Conservation (phyloP, 2,113 vertebrate genomes). For the Fregata magnificens region DNA sequence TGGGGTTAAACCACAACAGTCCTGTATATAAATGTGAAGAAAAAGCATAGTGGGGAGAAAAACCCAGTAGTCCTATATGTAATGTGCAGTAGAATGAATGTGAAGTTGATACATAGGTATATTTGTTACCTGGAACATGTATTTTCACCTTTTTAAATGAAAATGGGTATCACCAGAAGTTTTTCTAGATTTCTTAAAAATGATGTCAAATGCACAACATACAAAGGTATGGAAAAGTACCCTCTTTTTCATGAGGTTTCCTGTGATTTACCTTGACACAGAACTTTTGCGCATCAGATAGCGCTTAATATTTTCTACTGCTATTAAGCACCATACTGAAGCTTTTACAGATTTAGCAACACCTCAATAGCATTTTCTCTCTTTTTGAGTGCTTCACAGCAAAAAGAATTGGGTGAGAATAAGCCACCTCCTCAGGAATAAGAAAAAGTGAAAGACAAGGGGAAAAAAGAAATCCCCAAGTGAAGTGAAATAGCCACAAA, state of each 20-base stretch:
- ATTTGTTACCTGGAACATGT: neutral
- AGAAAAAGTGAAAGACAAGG: neutral
- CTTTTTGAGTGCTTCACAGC: neutral
- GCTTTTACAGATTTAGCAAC: conserved; percentile 17
- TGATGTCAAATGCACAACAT: neutral
- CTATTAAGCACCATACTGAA: neutral
- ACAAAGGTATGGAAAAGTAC: neutral
- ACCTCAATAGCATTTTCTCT: neutral
- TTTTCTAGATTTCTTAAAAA: neutral
- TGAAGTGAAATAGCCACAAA: neutral
- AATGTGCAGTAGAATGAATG: neutral
- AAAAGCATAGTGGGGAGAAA: neutral
- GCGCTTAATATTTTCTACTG: neutral
- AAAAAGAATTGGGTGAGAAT: neutral
- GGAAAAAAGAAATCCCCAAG: rapidly evolving
- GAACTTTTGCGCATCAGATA: neutral
- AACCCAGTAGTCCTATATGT: neutral
- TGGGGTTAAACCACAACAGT: no score
- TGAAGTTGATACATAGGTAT: neutral
- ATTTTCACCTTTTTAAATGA: neutral
- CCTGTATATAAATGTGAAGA: neutral
- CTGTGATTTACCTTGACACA: neutral
- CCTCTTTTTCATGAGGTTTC: neutral
- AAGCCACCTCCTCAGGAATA: neutral
- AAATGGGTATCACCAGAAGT: neutral